phyloP scores from a whole-genome alignment of 1,140 invertebrate species.

The Triops longicaudatus region DNA sequence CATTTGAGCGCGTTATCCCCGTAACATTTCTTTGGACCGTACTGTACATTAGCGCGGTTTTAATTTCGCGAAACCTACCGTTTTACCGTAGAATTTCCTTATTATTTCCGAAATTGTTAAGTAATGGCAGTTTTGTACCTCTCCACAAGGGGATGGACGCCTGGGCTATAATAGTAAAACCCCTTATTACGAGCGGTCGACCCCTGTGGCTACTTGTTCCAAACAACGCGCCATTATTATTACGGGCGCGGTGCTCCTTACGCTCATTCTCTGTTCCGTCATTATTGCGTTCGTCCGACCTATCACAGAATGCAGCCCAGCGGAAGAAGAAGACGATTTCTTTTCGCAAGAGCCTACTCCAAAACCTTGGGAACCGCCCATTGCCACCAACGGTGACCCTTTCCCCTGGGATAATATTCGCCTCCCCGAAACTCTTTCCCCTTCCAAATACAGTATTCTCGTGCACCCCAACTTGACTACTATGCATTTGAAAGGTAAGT shows the following conservation, averaged over 20 bases:
- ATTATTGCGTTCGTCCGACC: conserved; percentile 83
- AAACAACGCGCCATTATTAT: conserved; percentile 72
- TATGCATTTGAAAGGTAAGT: conserved; percentile 69
- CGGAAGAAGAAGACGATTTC: conserved; percentile 24
- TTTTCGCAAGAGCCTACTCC: conserved; percentile 25
- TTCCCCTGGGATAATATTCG: conserved; percentile 85
- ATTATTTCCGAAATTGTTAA: conserved; percentile 29
- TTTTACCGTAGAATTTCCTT: neutral
- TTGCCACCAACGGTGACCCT: conserved; percentile 59
- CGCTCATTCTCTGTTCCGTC: conserved; percentile 69
- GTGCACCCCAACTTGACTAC: conserved; percentile 90
- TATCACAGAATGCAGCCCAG: conserved; percentile 35
- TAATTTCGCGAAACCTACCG: neutral
- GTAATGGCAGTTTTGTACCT: conserved; percentile 30
- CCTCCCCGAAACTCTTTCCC: conserved; percentile 68
- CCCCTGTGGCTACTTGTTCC: conserved; percentile 71
- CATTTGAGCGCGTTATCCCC: too few relatives aligned
- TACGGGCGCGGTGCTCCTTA: conserved; percentile 62
- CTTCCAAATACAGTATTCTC: conserved; percentile 76
- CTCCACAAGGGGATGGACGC: conserved; percentile 56
- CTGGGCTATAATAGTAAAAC: conserved; percentile 55
- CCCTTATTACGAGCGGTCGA: conserved; percentile 60
- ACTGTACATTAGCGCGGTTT: too few relatives aligned
- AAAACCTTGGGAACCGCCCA: conserved; percentile 14
- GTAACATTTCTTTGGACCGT: too few relatives aligned